phyloP scores from a whole-genome alignment of 2,888 invertebrate genomes.

The Eupsilia transversa region DNA sequence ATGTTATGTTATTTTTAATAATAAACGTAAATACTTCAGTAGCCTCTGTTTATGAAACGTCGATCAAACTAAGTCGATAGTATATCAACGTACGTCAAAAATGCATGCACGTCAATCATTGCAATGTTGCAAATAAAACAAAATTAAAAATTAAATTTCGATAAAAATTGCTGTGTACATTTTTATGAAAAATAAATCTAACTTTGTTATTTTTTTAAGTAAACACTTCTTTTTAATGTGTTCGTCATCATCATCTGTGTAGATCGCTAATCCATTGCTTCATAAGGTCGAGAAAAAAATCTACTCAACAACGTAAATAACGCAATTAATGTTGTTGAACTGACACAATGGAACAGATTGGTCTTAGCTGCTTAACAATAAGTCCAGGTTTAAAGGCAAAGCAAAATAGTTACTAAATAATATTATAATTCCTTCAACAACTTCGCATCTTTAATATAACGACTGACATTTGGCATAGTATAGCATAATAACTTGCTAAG shows the following conservation, averaged over 20 bases:
- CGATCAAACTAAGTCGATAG: not conserved
- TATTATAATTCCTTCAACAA: slow-evolving; percentile 16
- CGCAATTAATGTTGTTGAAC: no score
- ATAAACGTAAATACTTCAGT: slow-evolving; percentile 20
- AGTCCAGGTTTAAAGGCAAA: no score
- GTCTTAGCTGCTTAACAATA: no score
- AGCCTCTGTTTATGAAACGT: slow-evolving; percentile 9
- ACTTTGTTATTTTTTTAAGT: not conserved
- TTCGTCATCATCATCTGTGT: no score
- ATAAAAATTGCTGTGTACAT: not conserved
- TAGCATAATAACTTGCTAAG: not conserved
- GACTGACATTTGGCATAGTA: slow-evolving; percentile 12
- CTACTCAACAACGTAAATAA: no score
- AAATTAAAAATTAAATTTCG: not conserved
- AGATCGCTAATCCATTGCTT: no score
- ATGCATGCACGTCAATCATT: slow-evolving; percentile 4
- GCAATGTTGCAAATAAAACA: not conserved
- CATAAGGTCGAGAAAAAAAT: no score
- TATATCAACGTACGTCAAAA: slow-evolving; percentile 26
- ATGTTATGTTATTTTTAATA: not conserved
- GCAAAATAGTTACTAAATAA: not conserved
- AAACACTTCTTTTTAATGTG: not conserved
- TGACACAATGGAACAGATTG: no score
- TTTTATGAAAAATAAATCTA: not conserved
- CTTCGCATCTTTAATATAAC: slow-evolving; percentile 3